These are phyloP conservation scores for Arrhopalites spinosus DNA, from an alignment of 2,888 invertebrate species.

Conservation along the genomic window DNA sequence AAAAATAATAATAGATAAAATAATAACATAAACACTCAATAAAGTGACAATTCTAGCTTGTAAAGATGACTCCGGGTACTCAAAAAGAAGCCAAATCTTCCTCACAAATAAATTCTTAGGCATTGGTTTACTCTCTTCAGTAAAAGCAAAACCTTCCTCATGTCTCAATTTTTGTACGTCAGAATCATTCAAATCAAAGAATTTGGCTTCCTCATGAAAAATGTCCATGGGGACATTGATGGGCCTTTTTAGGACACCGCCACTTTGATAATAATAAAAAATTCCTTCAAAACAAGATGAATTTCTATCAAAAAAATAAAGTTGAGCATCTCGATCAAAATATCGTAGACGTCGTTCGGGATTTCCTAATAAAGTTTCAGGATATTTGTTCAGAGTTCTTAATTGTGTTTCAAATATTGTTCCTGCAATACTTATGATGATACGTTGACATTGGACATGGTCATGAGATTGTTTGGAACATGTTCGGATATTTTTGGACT, in stretches of 20 bases:
- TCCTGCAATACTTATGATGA: conserved; percentile 33
- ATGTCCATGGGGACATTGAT: conserved; percentile 36
- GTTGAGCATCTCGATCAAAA: conserved; percentile 37
- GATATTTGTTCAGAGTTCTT: conserved; percentile 30
- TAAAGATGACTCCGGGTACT: conserved; percentile 45
- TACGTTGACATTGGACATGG: conserved; percentile 23
- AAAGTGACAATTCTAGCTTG: conserved; percentile 47
- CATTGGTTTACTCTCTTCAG: conserved; percentile 33
- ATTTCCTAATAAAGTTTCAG: conserved; percentile 35
- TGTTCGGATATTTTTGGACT: neutral
- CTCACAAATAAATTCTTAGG: conserved; percentile 33
- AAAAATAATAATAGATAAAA: conserved; percentile 46
- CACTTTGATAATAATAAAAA: conserved; percentile 48
- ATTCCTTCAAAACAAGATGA: conserved; percentile 46
- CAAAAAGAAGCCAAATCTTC: conserved; percentile 53
- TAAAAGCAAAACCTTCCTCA: conserved; percentile 40
- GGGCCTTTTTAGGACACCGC: conserved; percentile 40
- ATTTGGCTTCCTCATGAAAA: conserved; percentile 49
- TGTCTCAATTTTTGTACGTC: conserved; percentile 31
- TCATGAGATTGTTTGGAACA: neutral
- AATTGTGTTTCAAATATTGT: conserved; percentile 32
- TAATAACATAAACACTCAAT: conserved; percentile 44
- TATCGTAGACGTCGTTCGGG: conserved; percentile 17
- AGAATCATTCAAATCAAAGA: conserved; percentile 44
- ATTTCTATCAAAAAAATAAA: conserved; percentile 50